A percentile compares a stretch with the other conserved stretches of the same genome.
Evolutionary conservation across 1,140 invertebrate genomes (phyloP).

Genomic region (Orchestia grillus): DNA sequence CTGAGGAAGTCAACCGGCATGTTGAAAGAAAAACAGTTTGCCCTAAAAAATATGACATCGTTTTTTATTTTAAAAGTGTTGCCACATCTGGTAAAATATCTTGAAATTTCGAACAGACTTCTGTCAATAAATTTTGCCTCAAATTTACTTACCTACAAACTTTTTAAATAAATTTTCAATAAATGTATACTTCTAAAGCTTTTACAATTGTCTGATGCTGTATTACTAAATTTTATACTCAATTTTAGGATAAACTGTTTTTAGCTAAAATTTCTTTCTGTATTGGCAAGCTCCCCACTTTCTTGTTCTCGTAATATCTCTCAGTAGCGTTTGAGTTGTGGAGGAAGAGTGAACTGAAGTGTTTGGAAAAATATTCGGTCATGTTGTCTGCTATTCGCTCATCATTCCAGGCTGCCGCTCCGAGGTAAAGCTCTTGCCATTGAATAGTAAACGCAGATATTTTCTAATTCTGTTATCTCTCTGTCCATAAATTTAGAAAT

Average conservation of each 20-base stretch:
- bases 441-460: not conserved
- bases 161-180: not conserved
- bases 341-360: not conserved
- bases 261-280: not conserved
- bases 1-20: not conserved
- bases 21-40: not conserved
- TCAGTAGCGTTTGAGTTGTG: not conserved
- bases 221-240: not conserved
- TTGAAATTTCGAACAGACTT: not conserved
- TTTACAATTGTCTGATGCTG: not conserved
- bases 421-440: conserved; percentile 8
- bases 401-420: conserved; percentile 18
- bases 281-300: not conserved
- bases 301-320: not conserved
- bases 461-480: not conserved
- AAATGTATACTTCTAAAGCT: not conserved
- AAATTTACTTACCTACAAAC: not conserved
- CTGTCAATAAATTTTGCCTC: not conserved
- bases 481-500: not conserved
- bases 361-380: not conserved
- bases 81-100: not conserved
- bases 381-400: conserved; percentile 55
- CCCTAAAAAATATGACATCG: not conserved
- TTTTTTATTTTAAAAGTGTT: not conserved
- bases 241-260: not conserved